Evolutionary conservation across 92 coral and sea anemone genomes (phyloP).

Genomic region (Epizoanthus illoricatus): DNA sequence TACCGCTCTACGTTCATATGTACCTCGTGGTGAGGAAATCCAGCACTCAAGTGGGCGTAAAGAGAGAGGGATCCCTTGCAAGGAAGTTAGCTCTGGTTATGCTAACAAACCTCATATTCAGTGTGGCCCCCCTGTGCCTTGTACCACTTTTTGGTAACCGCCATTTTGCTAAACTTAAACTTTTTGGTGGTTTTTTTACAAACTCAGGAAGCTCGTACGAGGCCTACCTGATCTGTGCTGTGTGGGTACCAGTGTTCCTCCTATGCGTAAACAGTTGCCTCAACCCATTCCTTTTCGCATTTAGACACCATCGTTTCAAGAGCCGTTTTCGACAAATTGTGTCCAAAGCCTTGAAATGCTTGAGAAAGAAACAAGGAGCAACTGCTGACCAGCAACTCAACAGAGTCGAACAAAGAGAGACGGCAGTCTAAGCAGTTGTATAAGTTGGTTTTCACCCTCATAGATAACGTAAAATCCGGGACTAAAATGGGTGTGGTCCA

Average conservation of each 20-base stretch:
- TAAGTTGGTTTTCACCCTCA: too few species aligned
- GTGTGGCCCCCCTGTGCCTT: background rate
- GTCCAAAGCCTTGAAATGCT: background rate
- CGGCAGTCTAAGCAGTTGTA: background rate
- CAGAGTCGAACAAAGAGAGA: background rate
- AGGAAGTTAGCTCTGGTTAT: background rate
- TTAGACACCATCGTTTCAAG: slow-evolving; percentile 8
- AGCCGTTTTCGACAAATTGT: background rate
- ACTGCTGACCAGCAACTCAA: background rate
- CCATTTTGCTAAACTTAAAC: background rate
- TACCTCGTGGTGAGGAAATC: too few species aligned
- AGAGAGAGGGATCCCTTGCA: background rate
- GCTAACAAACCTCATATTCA: background rate
- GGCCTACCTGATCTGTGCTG: background rate
- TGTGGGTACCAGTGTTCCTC: background rate
- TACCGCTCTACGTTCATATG: too few species aligned
- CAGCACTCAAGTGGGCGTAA: background rate
- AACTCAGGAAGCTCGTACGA: background rate
- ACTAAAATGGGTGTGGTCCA: too few species aligned
- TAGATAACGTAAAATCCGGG: too few species aligned
- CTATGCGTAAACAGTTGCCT: background rate
- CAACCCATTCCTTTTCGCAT: background rate
- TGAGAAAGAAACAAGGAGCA: background rate
- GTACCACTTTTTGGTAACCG: background rate
- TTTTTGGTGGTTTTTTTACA: background rate